phyloP scores from a whole-genome alignment of 2,113 vertebrate species.

The Gallinago paraguaiae region DNA sequence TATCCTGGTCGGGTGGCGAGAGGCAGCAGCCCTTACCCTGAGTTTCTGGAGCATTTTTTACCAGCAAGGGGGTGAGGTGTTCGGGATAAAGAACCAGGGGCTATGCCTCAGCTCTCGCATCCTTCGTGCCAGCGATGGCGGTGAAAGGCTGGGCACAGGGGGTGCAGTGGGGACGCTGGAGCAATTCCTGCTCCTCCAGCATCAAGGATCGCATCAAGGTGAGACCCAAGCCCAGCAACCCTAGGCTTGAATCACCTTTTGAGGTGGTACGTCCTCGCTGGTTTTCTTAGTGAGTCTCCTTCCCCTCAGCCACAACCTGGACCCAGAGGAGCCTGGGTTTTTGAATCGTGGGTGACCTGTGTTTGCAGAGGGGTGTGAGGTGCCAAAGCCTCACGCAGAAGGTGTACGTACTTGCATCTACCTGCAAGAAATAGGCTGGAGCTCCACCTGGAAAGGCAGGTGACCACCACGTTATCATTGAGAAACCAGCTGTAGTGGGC shows the following conservation, averaged over 20 bases:
- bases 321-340: neutral
- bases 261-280: neutral
- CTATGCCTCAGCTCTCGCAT: neutral
- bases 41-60: accelerated
- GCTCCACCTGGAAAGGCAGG: neutral
- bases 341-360: accelerated
- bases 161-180: neutral
- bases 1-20: neutral
- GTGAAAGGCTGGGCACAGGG: accelerated
- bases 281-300: neutral
- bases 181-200: neutral
- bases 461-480: accelerated
- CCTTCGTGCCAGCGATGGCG: neutral
- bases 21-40: neutral
- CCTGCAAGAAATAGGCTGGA: neutral
- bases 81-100: accelerated
- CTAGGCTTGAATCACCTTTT: constrained; percentile 29
- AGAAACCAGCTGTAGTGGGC: neutral
- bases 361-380: neutral
- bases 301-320: neutral
- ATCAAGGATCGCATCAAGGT: neutral
- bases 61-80: too few species aligned
- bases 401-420: neutral
- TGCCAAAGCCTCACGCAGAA: neutral
- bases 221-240: neutral